Conservation (phyloP, 2,797 vertebrate genomes). For the Pangasius krempfi region DNA sequence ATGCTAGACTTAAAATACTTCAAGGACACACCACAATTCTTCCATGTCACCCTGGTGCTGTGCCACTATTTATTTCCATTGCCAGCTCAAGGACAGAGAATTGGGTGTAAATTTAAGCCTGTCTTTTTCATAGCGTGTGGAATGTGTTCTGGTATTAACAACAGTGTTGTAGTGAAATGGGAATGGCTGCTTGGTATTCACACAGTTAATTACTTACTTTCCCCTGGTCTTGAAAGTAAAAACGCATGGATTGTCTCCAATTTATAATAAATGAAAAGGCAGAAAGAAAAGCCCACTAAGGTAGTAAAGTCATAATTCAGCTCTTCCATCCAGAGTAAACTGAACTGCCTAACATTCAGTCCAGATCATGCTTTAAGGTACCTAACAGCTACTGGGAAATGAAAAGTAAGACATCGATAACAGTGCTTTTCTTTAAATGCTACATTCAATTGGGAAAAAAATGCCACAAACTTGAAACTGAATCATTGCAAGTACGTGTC, state of each 20-base stretch:
- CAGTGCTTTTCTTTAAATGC: not conserved
- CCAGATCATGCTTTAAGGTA: not conserved
- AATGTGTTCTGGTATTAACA: constrained; percentile 17
- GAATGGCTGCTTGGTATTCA: not conserved
- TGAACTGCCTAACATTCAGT: not conserved
- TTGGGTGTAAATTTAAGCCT: constrained; percentile 16
- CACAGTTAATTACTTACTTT: not conserved
- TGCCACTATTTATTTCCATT: constrained; percentile 14
- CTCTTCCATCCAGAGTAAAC: not conserved
- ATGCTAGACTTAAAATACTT: constrained; percentile 24
- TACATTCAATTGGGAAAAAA: not conserved
- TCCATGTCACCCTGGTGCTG: constrained; percentile 7
- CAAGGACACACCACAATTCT: constrained; percentile 10
- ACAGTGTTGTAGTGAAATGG: not conserved
- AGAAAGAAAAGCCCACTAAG: not conserved
- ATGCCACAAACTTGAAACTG: not conserved
- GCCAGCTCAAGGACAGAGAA: constrained; percentile 8
- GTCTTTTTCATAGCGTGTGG: constrained; percentile 3
- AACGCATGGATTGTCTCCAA: not conserved
- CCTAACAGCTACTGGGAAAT: not conserved
- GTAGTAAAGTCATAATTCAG: not conserved
- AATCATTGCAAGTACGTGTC: not conserved
- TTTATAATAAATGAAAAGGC: not conserved
- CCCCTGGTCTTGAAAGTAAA: not conserved
- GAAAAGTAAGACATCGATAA: not conserved